Base-by-base conservation (phyloP, 2,113 vertebrate species). In the Pyrgilauda ruficollis region DNA sequence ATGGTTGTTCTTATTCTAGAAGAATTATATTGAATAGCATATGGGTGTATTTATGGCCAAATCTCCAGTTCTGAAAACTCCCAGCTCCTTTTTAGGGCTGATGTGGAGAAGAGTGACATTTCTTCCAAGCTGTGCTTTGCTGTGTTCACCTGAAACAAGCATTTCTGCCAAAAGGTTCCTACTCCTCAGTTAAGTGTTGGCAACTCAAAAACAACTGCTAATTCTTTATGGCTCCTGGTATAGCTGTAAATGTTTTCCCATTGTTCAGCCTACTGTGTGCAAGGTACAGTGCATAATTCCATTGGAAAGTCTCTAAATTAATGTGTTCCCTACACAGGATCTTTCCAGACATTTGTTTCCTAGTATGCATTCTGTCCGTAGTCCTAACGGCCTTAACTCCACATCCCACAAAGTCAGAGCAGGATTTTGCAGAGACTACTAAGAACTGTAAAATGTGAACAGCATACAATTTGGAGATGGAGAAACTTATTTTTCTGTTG, bases 301-400 rank as follows among this genome's bases (percentile, higher is more conserved):
- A 15, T 22, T 52, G 43, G 56, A 62, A 82, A 27, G 28, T 33
- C n/a, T 78, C 46, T 74, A 30, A 69, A 81, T 61, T 50, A 10
- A 4, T 74, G 2, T 5, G 23, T 52, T 63, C 26, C 46, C 53
- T 39, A 15, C 11, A 2, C 0, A 61, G 28, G 58, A 33, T 80
- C 9, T 68, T 58, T 49, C 20, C 53, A 76, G 72, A 24, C 21
- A 8, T 56, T 63, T 56, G 20, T 24, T 23, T 86, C 22, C 19
- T 35, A 23, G 17, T 21, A 23, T 56, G 17, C 15, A 2, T 78
- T 91, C 0, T 0, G 5, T 47, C 37, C 43, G 30, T 56, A 83
- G 27, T 53, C 33, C 18, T 23, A 24, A 33, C 26, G 49, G 35
- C 26, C 27, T 33, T n/a, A n/a, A 64, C 13, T 76, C 17, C 35